Evolutionary conservation across 1,140 invertebrate genomes (phyloP).

Genomic region (Aphidius ervi): DNA sequence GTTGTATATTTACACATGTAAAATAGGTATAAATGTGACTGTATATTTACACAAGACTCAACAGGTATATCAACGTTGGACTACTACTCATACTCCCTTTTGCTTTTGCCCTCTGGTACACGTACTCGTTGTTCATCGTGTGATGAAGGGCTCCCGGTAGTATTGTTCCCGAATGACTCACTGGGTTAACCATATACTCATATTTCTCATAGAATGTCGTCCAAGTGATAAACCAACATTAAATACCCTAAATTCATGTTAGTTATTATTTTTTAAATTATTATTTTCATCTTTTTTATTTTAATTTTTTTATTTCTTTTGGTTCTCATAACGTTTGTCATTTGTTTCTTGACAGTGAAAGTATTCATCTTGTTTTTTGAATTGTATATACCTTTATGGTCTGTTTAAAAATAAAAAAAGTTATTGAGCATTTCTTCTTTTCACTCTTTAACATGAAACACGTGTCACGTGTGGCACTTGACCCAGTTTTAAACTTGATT

Average conservation of each 20-base stretch:
- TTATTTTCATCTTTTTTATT: not conserved
- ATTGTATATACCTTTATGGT: too few relatives aligned
- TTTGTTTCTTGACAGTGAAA: too few relatives aligned
- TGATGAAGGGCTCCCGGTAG: slow-evolving; percentile 43
- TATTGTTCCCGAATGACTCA: slow-evolving; percentile 40
- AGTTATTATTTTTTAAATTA: not conserved
- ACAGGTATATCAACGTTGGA: slow-evolving; percentile 29
- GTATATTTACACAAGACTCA: slow-evolving; percentile 25
- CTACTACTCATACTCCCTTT: not conserved
- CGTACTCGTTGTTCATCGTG: slow-evolving; percentile 24
- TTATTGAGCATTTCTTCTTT: not conserved
- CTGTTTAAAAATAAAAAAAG: slow-evolving; percentile 4
- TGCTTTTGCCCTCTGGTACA: slow-evolving; percentile 17
- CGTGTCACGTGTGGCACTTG: slow-evolving; percentile 26
- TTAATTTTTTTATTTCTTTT: not conserved
- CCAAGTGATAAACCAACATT: too few relatives aligned
- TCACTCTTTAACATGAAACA: slow-evolving; percentile 17
- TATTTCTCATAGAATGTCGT: too few relatives aligned
- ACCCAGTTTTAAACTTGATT: slow-evolving; percentile 38
- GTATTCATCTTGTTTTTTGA: too few relatives aligned
- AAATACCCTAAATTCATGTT: too few relatives aligned
- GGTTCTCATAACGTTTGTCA: not conserved
- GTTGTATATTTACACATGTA: slow-evolving; percentile 15
- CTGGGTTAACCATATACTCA: slow-evolving; percentile 31
- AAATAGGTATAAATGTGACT: too few relatives aligned